Conservation (phyloP, 2,113 vertebrate genomes). For the Oophaga pumilio region DNA sequence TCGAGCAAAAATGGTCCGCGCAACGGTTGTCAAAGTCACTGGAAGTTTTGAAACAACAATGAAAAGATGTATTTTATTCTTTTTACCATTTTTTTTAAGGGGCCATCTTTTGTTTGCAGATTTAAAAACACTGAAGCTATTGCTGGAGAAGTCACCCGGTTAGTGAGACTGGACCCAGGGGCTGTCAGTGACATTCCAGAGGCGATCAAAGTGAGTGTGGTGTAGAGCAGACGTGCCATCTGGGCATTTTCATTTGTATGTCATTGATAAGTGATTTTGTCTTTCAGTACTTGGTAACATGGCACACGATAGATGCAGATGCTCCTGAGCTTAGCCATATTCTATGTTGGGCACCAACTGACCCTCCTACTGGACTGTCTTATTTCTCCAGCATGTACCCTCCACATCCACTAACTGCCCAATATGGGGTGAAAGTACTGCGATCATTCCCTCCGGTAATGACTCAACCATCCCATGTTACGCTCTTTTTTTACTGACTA, state of each 20-base stretch:
- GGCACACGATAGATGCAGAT: slow-evolving; percentile 96
- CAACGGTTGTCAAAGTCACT: too few species aligned
- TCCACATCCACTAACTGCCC: slow-evolving; percentile 93
- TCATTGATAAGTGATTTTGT: slow-evolving; percentile 30
- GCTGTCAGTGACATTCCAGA: slow-evolving; percentile 92
- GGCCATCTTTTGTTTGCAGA: slow-evolving; percentile 65
- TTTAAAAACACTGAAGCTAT: slow-evolving; percentile 97
- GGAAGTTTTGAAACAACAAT: too few species aligned
- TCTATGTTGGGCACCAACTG: slow-evolving; percentile 91
- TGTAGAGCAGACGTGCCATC: not conserved
- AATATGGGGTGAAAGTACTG: slow-evolving; percentile 94
- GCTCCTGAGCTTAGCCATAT: slow-evolving; percentile 94
- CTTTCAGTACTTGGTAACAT: slow-evolving; percentile 90
- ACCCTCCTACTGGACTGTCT: slow-evolving; percentile 94
- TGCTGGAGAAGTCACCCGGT: slow-evolving; percentile 89
- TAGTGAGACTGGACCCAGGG: slow-evolving; percentile 91
- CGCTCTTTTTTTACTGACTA: not conserved
- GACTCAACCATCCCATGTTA: not conserved
- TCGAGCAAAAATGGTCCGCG: too few species aligned
- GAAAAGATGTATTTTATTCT: not conserved
- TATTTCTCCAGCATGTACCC: slow-evolving; percentile 98
- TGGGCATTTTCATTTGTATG: not conserved
- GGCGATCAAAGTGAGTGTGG: slow-evolving; percentile 85
- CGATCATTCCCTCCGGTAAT: slow-evolving; percentile 93
- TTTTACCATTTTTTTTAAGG: not conserved